A percentile compares a stretch with the other conserved stretches of the same genome.
phyloP scores from a whole-genome alignment of 2,113 vertebrate genomes.

The Dasyurus viverrinus region DNA sequence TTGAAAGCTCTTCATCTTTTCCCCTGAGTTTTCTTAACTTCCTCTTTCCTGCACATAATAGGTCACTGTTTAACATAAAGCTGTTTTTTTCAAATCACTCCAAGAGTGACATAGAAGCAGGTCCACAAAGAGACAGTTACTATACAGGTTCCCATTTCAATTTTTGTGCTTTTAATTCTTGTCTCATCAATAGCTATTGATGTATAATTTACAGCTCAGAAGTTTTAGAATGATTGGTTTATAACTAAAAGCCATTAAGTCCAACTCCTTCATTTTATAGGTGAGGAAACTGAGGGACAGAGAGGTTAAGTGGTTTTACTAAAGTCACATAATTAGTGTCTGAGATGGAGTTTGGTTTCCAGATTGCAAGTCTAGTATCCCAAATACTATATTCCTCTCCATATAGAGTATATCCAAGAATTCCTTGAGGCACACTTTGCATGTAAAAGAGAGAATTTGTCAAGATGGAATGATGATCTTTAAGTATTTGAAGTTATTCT shows the following conservation, averaged over 20 bases:
- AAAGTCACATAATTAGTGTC: background rate
- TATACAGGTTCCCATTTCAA: background rate
- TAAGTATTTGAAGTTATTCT: background rate
- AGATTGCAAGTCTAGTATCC: background rate
- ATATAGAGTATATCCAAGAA: background rate
- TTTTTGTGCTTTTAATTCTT: slow-evolving; percentile 4
- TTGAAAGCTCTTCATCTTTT: slow-evolving; percentile 12
- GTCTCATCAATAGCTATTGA: background rate
- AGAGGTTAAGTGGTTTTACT: background rate
- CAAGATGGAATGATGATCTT: background rate
- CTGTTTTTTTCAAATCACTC: slow-evolving; percentile 18
- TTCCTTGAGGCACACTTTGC: background rate
- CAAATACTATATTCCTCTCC: background rate
- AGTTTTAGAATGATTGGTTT: background rate
- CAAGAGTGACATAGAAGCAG: slow-evolving; percentile 14
- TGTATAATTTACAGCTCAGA: background rate
- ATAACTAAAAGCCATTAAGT: background rate
- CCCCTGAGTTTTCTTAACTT: slow-evolving; percentile 34
- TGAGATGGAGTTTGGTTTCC: background rate
- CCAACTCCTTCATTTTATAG: background rate
- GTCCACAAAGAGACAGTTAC: background rate
- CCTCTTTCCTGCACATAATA: slow-evolving; percentile 17
- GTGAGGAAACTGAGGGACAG: background rate
- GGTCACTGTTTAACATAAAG: slow-evolving; percentile 49
- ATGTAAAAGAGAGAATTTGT: background rate